phyloP scores from a whole-genome alignment of 1,140 invertebrate genomes.

The Eurosta solidaginis region DNA sequence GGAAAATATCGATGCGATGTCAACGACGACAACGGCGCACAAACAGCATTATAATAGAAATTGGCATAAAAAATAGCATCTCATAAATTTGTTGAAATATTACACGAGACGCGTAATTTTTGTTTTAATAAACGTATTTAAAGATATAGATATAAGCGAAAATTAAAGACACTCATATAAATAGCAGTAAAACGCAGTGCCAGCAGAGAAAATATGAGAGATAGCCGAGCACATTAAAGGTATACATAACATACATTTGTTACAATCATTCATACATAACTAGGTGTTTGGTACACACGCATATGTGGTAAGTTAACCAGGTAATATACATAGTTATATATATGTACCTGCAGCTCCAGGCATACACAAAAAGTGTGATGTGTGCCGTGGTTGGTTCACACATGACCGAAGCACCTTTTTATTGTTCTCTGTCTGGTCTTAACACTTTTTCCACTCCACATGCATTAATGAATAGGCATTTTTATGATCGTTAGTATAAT shows the following conservation, averaged over 20 bases:
- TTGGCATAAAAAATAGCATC: neutral
- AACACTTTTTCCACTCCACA: conserved; percentile 40
- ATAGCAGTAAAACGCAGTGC: neutral
- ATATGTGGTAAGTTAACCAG: conserved; percentile 1
- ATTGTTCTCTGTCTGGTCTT: conserved; percentile 41
- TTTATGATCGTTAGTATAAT: conserved; percentile 52
- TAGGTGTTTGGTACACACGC: neutral
- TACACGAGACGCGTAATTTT: neutral
- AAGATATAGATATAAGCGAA: neutral
- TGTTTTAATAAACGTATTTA: neutral
- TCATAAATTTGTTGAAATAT: too few species aligned
- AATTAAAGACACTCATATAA: neutral
- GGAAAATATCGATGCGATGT: too few species aligned
- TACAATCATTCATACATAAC: too few species aligned
- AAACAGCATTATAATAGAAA: neutral
- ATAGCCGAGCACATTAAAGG: neutral
- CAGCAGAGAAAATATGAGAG: neutral
- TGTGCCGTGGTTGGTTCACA: neutral
- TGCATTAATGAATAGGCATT: conserved; percentile 34
- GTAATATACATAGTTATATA: too few species aligned
- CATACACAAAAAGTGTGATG: conserved; percentile 13
- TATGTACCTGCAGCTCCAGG: neutral
- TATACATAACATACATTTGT: too few species aligned
- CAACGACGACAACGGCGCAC: neutral
- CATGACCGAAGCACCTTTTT: conserved; percentile 13